These are phyloP conservation scores for Pontoporia blainvillei DNA, from an alignment of 2,113 vertebrate genomes.

Conservation along the genomic window DNA sequence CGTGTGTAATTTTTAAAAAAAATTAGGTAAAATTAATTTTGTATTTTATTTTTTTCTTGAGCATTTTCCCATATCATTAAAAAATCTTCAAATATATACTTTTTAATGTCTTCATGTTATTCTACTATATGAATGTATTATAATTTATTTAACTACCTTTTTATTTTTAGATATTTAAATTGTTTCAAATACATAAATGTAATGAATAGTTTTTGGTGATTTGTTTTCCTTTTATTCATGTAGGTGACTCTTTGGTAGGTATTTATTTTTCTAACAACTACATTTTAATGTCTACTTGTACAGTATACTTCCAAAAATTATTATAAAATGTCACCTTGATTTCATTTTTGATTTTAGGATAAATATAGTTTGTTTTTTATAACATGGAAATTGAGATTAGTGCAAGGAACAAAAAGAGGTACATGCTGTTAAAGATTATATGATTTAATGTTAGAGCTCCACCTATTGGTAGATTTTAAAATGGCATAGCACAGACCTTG, in stretches of 20 bases:
- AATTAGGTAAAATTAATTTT: not conserved
- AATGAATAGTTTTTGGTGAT: not conserved
- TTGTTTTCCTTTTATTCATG: not conserved
- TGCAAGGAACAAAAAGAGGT: not conserved
- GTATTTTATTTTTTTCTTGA: not conserved
- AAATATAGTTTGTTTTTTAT: not conserved
- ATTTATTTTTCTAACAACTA: slow-evolving; percentile 29
- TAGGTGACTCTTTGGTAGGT: not conserved
- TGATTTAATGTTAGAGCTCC: slow-evolving; percentile 41
- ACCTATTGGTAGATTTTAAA: slow-evolving; percentile 36
- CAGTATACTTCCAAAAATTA: not conserved
- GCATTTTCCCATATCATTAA: not conserved
- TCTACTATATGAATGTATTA: not conserved
- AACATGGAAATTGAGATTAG: slow-evolving; percentile 3
- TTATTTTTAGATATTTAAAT: not conserved
- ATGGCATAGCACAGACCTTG: not conserved
- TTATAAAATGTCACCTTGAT: not conserved
- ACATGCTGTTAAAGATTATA: not conserved
- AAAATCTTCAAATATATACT: not conserved
- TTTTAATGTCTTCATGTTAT: not conserved
- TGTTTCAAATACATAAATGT: not conserved
- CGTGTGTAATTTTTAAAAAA: not conserved
- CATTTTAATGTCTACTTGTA: not conserved
- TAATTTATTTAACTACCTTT: not conserved
- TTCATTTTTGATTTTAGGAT: slow-evolving; percentile 6